phyloP scores from a whole-genome alignment of 2,888 invertebrate genomes.

The Prosapia bicincta region DNA sequence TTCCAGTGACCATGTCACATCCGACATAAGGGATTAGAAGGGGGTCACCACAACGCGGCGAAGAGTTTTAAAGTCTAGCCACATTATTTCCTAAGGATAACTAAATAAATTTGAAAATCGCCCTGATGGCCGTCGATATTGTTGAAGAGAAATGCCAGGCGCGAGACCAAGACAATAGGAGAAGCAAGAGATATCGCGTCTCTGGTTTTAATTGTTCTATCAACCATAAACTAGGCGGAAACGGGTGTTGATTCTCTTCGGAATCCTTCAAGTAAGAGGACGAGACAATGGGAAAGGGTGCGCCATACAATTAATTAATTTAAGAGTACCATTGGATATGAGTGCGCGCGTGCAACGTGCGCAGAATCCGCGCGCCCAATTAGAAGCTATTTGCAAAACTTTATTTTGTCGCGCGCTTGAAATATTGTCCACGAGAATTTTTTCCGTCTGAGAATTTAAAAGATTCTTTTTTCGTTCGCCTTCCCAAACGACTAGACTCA shows the following conservation, averaged over 20 bases:
- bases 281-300: neutral
- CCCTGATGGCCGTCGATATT: too few species aligned
- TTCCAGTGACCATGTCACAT: too few species aligned
- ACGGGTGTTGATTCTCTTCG: neutral
- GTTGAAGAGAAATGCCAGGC: too few species aligned
- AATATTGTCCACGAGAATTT: neutral
- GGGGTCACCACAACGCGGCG: too few species aligned
- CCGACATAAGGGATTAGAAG: too few species aligned
- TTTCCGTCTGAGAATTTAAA: neutral
- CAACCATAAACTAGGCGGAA: neutral
- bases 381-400: neutral
- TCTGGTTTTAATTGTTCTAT: neutral
- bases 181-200: neutral
- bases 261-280: neutral
- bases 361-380: neutral
- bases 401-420: neutral
- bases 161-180: neutral
- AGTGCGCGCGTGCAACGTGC: neutral
- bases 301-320: neutral
- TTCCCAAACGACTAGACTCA: neutral
- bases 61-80: too few species aligned
- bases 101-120: too few species aligned
- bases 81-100: too few species aligned
- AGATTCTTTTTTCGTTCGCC: neutral
- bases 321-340: neutral